Conservation (phyloP, 2,113 vertebrate genomes). For the Ictalurus furcatus region DNA sequence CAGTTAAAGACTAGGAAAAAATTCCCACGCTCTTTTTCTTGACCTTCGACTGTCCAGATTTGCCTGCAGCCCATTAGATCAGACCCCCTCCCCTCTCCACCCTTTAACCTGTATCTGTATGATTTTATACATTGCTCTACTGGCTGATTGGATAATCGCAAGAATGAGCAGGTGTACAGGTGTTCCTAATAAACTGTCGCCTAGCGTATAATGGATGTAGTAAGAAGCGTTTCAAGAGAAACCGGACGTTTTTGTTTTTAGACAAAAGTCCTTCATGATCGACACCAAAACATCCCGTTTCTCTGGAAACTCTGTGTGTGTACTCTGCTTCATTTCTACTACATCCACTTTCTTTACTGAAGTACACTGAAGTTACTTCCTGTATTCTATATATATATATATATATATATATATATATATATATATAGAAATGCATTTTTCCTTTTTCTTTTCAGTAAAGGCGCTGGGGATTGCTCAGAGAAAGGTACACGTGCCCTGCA, state of each 20-base stretch:
- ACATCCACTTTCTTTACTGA: neutral
- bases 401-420: too few relatives aligned
- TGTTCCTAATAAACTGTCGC: constrained; percentile 3
- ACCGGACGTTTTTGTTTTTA: constrained; percentile 24
- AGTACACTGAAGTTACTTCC: neutral
- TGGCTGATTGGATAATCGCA: neutral
- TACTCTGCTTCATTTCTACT: neutral
- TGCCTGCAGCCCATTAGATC: neutral
- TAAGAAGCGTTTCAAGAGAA: neutral
- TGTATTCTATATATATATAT: neutral
- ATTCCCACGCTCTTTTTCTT: neutral
- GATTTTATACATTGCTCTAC: neutral
- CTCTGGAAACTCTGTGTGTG: neutral
- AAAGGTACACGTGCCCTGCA: constrained; percentile 33
- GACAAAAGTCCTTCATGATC: neutral
- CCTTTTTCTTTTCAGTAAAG: constrained; percentile 6
- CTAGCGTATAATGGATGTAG: neutral
- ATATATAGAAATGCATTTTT: too few relatives aligned
- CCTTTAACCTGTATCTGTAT: neutral
- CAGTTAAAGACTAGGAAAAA: neutral
- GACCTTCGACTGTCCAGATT: neutral
- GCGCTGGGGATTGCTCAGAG: constrained; percentile 32
- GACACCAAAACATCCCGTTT: neutral
- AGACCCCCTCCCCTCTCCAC: neutral
- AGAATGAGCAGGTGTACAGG: neutral